Percentiles rank a stretch among this genome's conserved stretches.
phyloP scores from a whole-genome alignment of 2,113 vertebrate species.

The Saccopteryx leptura region DNA sequence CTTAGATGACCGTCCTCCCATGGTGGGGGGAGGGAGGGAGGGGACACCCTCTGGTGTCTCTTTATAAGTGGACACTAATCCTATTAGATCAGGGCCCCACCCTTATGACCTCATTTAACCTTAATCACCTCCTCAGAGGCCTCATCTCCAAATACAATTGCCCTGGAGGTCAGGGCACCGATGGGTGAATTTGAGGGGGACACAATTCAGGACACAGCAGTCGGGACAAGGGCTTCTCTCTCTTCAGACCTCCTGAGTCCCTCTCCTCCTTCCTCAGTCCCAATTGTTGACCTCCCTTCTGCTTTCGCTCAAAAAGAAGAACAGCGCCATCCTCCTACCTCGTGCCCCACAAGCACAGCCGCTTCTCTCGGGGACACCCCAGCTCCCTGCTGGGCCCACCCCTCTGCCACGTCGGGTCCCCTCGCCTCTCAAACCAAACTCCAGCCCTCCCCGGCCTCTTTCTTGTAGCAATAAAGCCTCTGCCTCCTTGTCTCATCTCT shows the following conservation, averaged over 20 bases:
- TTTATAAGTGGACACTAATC: neutral
- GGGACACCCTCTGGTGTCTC: neutral
- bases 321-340: rapidly evolving
- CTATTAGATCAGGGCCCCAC: neutral
- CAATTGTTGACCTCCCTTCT: neutral
- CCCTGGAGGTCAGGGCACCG: rapidly evolving
- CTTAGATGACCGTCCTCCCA: rapidly evolving
- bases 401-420: neutral
- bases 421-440: rapidly evolving
- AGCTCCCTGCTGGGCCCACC: too few species aligned
- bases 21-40: neutral
- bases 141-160: neutral
- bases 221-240: neutral
- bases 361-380: rapidly evolving
- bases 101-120: neutral
- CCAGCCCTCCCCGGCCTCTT: neutral
- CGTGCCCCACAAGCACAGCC: neutral
- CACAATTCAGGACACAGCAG: rapidly evolving
- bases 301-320: neutral
- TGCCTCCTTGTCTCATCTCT: neutral
- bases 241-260: neutral
- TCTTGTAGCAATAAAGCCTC: neutral
- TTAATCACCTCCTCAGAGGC: neutral
- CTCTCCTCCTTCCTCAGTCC: neutral
- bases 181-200: too few species aligned